phyloP scores from a whole-genome alignment of 2,888 invertebrate genomes.

The Tinea pellionella region DNA sequence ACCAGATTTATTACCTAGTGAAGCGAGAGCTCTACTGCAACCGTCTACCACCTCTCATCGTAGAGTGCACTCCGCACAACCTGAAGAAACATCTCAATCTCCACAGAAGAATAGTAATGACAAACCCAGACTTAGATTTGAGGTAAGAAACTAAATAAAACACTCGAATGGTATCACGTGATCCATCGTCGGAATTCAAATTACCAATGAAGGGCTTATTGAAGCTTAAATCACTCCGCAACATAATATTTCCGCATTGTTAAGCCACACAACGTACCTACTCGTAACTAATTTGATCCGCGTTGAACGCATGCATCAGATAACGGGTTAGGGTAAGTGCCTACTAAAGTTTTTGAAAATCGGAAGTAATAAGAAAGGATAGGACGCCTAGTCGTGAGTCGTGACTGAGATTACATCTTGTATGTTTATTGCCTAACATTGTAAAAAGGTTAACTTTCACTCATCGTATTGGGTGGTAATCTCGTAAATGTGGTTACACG shows the following conservation, averaged over 20 bases:
- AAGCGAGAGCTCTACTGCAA: constrained; percentile 60
- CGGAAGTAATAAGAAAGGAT: not conserved
- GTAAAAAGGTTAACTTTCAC: not conserved
- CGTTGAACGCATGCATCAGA: not conserved
- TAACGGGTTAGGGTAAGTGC: not conserved
- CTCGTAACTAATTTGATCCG: not conserved
- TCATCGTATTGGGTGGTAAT: constrained; percentile 1
- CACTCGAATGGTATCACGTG: not conserved
- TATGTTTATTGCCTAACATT: not conserved
- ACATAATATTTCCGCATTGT: not conserved
- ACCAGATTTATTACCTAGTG: constrained; percentile 71
- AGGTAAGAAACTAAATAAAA: constrained; percentile 34
- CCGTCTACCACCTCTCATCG: constrained; percentile 28
- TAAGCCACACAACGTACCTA: not conserved
- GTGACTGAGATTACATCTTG: constrained; percentile 2
- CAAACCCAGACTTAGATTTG: constrained; percentile 51
- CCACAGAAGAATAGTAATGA: constrained; percentile 39
- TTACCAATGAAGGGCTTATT: not conserved
- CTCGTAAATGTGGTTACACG: not conserved
- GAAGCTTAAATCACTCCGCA: not conserved
- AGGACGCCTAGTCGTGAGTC: not conserved
- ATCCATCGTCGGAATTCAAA: not conserved
- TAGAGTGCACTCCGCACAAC: constrained; percentile 21
- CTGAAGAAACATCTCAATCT: constrained; percentile 19
- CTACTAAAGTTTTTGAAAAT: not conserved